Evolutionary conservation across 1,140 invertebrate species (phyloP), one percentile per base, ranked within the genome.

Genomic region (Heliconius nattereri): DNA sequence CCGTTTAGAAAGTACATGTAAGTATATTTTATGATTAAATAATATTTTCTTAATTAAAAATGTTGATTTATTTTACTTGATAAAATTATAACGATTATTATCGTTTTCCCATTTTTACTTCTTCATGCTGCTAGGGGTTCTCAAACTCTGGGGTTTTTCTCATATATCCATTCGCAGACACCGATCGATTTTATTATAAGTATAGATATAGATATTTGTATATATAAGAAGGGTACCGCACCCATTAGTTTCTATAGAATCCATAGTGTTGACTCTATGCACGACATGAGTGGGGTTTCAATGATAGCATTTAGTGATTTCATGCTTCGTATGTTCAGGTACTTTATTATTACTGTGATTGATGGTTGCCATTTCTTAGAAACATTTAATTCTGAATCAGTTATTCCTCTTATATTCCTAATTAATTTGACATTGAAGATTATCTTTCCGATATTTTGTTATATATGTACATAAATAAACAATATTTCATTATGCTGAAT

Each of bases 1-100:
- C 91, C 96, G 99, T 49, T 94, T 99, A 73, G 99, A 99, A 93
- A 99, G 99, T 26, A 99, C 99, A 78, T 99, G 98, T 98, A 95
- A 95, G 97, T 96, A 85, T 82, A 52, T 8, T 57, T 57, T 57
- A 19, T 57, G 19, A 1, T 57, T 57, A n/a, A 40, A 11, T 40
- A 40, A 57, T n/a, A 23, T 57, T 57, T 23, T 23, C 7, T 23
- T 9, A n/a, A 23, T 9, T 3, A 23, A n/a, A 23, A 9, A 8
- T 9, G 8, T 3, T 11, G 2, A 57, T 23, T 57, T 20, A n/a
- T 57, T n/a, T n/a, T n/a, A 11, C 54, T 57, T 57, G 0, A 52
- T 52, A 52, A 52, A 52, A 19, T 52, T 20, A 16, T 45, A 45
- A 45, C 40, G 5, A 45, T 45, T 45, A 45, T 45, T 35, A 45